Conservation (phyloP, 2,888 invertebrate genomes). For the Cheilosia vernalis region DNA sequence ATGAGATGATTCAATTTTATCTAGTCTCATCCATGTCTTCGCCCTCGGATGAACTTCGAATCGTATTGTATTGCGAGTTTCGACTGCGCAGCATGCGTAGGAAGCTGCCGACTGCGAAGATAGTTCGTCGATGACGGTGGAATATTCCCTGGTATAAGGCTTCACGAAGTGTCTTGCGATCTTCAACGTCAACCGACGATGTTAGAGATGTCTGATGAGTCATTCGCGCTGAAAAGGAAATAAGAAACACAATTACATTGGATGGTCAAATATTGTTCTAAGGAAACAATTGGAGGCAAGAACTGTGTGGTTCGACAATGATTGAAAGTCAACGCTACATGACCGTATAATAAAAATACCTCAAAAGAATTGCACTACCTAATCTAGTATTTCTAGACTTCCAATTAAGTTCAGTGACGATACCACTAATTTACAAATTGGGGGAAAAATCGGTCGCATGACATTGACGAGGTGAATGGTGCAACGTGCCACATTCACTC, state of each 20-base stretch:
- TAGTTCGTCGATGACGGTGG: slow-evolving; percentile 89
- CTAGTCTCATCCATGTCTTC: slow-evolving; percentile 83
- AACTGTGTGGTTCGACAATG: no score
- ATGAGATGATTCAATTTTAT: slow-evolving; percentile 79
- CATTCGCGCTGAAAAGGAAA: slow-evolving; percentile 83
- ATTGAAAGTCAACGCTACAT: no score
- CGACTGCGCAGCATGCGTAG: slow-evolving; percentile 89
- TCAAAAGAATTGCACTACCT: no score
- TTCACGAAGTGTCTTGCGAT: slow-evolving; percentile 88
- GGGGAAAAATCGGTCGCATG: no score
- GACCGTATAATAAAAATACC: no score
- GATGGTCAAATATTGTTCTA: neutral
- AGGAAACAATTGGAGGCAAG: no score
- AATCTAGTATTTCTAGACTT: no score
- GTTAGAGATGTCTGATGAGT: slow-evolving; percentile 86
- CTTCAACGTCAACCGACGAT: slow-evolving; percentile 87
- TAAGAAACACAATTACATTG: neutral
- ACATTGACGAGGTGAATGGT: no score
- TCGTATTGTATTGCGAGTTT: slow-evolving; percentile 90
- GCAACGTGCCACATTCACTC: no score
- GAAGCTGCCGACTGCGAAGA: slow-evolving; percentile 90
- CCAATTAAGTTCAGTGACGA: no score
- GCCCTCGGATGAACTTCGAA: slow-evolving; percentile 85
- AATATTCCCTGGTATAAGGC: slow-evolving; percentile 91
- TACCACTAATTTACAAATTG: no score